phyloP scores from a whole-genome alignment of 2,888 invertebrate genomes.

The Acanthosepion pharaonis region DNA sequence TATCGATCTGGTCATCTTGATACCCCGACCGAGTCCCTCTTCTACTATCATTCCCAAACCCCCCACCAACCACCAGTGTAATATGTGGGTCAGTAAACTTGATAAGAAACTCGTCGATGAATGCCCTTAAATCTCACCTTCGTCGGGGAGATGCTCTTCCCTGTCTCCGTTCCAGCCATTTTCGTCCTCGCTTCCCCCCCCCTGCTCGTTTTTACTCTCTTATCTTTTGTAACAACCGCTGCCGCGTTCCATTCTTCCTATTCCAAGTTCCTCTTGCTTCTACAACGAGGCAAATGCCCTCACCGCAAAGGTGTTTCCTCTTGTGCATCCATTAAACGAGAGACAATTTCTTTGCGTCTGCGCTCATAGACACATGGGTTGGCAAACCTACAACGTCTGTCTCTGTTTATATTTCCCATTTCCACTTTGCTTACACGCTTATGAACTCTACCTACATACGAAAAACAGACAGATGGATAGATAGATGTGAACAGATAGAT shows the following conservation, averaged over 20 bases:
- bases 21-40: neutral
- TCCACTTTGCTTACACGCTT: too few relatives aligned
- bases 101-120: constrained; percentile 8
- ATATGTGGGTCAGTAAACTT: constrained; percentile 33
- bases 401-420: too few relatives aligned
- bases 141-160: neutral
- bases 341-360: neutral
- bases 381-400: neutral
- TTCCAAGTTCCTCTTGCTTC: neutral
- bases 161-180: neutral
- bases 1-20: constrained; percentile 33
- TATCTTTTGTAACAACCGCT: neutral
- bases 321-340: neutral
- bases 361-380: neutral
- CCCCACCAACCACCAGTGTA: neutral
- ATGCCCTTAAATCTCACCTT: constrained; percentile 13
- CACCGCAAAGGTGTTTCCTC: constrained; percentile 33
- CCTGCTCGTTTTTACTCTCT: neutral
- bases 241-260: neutral
- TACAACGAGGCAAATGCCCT: neutral
- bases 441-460: too few relatives aligned
- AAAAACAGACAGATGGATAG: too few relatives aligned
- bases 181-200: too few relatives aligned
- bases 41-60: neutral
- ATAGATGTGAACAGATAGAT: too few relatives aligned